Evolutionary conservation across 1,140 invertebrate species (phyloP), one percentile per base, ranked within the genome.

Genomic region (Pararge aegeria): DNA sequence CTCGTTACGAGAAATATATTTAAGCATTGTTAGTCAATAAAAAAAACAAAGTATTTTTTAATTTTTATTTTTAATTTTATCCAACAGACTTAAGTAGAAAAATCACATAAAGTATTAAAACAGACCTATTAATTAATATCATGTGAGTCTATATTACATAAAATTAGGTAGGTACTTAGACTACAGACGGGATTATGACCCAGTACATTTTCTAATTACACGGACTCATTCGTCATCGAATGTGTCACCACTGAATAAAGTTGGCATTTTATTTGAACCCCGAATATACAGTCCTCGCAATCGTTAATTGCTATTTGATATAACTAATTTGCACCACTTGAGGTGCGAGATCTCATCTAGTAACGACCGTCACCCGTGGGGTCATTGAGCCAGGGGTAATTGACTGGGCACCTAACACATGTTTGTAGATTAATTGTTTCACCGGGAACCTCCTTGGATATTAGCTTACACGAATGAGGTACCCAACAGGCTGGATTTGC

Each of bases 361-460:
- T 95, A 96, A 92, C 96, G 96, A 80, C 96, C 96, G 84, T 97
- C 96, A 76, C 96, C 96, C 73, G 96, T 96, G 16, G 96, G 96
- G 90, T 98, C 97, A 78, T 96, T 97, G 61, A 97, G 85, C 97
- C 97, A 98, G 61, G 97, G 97, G 90, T 98, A 98, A 81, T 97
- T 97, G 86, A 95, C 96, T 64, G 96, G 97, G 90, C 97, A 98
- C 72, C 96, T 93, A 42, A 97, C 93, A 84, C 97, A 98, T 10
- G 97, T 98, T 89, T 98, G 96, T 61, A 98, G 92, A 80, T 97
- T 96, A 80, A 98, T 94, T 51, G 97, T 97, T 89, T 98, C 96
- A 16, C 96, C 96, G 83, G 96, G 96, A 64, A 98, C 94, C 90
- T 98, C 96, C 87, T 97, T 97, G 65, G 95, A 96, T 38, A 95